phyloP scores from a whole-genome alignment of 2,888 invertebrate genomes.

The Smittia aterrima region DNA sequence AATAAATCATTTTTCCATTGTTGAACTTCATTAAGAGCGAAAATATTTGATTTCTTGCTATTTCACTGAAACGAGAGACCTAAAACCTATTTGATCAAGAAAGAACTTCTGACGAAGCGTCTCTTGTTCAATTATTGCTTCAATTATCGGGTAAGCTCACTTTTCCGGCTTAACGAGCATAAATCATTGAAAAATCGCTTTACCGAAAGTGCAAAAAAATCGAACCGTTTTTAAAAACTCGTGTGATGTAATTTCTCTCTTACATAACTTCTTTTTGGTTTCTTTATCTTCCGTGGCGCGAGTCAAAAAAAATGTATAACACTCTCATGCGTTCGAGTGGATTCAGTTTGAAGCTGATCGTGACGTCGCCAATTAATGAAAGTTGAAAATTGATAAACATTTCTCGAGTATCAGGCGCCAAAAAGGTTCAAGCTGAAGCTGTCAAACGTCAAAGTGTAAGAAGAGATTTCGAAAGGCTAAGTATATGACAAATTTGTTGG shows the following conservation, averaged over 20 bases:
- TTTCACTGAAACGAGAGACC: too few species aligned
- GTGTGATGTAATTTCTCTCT: slow-evolving; percentile 25
- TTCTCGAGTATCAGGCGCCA: background rate
- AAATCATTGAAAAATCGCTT: background rate
- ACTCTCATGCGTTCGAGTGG: background rate
- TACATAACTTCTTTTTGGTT: slow-evolving; percentile 23
- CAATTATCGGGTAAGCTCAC: too few species aligned
- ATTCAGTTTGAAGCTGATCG: background rate
- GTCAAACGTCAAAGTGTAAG: background rate
- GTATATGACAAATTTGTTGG: background rate
- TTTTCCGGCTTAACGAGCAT: too few species aligned
- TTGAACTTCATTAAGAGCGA: too few species aligned
- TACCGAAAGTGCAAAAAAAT: slow-evolving; percentile 35
- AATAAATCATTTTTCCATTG: too few species aligned
- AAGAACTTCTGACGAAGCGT: too few species aligned
- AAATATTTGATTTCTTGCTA: too few species aligned
- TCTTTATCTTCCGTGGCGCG: slow-evolving; percentile 35
- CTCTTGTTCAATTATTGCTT: too few species aligned
- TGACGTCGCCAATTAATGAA: background rate
- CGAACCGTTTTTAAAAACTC: slow-evolving; percentile 22
- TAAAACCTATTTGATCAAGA: too few species aligned
- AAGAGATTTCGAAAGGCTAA: too few species aligned
- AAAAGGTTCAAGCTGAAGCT: background rate
- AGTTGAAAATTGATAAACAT: background rate
- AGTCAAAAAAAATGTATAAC: slow-evolving; percentile 27